Conservation (phyloP, 2,797 vertebrate genomes). For the Myripristis jacobus region DNA sequence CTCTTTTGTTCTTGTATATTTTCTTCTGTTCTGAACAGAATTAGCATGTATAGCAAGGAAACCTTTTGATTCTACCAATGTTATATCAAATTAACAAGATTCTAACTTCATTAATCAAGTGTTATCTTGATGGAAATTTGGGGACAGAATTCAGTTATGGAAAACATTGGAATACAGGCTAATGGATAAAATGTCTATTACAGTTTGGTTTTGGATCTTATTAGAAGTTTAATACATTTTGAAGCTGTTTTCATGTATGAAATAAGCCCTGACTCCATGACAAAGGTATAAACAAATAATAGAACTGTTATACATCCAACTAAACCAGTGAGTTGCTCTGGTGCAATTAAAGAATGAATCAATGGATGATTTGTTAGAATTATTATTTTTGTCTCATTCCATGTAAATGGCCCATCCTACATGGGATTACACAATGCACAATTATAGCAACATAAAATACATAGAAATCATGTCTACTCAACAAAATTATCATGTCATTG, state of each 20-base stretch:
- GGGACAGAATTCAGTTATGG: constrained; percentile 7
- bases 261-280: constrained; percentile 16
- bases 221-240: background rate
- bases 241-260: background rate
- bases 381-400: too few relatives aligned
- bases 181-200: background rate
- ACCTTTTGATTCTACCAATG: constrained; percentile 7
- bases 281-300: constrained; percentile 14
- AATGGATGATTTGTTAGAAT: too few relatives aligned
- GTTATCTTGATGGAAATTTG: background rate
- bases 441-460: too few relatives aligned
- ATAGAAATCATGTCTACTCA: constrained; percentile 5
- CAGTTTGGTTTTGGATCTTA: background rate
- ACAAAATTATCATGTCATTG: constrained; percentile 7
- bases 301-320: constrained; percentile 1
- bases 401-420: too few relatives aligned
- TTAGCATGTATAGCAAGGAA: constrained; percentile 23
- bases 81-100: background rate
- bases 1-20: background rate
- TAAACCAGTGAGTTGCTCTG: constrained; percentile 18
- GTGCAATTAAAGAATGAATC: constrained; percentile 60
- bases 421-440: too few relatives aligned
- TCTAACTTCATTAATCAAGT: background rate
- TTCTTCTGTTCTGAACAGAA: background rate
- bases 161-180: background rate